Conservation (phyloP, 1,140 invertebrate species). For the Drosophila orosa region DNA sequence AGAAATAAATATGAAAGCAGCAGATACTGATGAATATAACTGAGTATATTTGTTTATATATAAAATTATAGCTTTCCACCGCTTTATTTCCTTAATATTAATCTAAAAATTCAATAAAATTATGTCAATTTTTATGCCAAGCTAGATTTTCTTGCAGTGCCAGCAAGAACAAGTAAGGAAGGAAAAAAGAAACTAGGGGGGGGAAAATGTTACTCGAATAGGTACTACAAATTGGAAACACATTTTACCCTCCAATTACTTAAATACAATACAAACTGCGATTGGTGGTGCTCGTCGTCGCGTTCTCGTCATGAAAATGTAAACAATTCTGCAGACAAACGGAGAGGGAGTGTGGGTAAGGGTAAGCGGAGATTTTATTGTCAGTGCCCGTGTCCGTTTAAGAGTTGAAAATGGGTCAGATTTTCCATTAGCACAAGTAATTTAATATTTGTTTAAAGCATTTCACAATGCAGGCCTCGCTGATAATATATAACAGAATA, state of each 20-base stretch:
- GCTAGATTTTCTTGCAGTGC: background rate
- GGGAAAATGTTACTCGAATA: constrained; percentile 50
- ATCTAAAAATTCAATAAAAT: background rate
- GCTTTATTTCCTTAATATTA: background rate
- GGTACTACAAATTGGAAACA: constrained; percentile 77
- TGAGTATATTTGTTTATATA: background rate
- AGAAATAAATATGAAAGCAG: no score
- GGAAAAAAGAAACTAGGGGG: constrained; percentile 8
- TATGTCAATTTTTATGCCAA: background rate
- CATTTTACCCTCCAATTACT: constrained; percentile 82
- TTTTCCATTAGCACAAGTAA: constrained; percentile 11
- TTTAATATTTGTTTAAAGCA: background rate
- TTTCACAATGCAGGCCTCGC: no score
- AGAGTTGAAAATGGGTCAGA: constrained; percentile 15
- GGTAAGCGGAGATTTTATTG: constrained; percentile 14
- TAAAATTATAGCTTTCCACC: background rate
- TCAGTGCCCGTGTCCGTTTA: constrained; percentile 7
- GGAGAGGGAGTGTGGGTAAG: background rate
- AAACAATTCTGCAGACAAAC: background rate
- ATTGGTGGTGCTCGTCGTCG: constrained; percentile 26
- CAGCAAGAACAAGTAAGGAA: background rate
- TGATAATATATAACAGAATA: background rate
- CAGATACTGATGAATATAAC: no score
- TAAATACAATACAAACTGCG: constrained; percentile 70
- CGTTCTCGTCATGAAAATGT: constrained; percentile 14